Evolutionary conservation across 2,797 vertebrate genomes (phyloP), one percentile per base, ranked within the genome.

Genomic region (Sebastes hubbsi): DNA sequence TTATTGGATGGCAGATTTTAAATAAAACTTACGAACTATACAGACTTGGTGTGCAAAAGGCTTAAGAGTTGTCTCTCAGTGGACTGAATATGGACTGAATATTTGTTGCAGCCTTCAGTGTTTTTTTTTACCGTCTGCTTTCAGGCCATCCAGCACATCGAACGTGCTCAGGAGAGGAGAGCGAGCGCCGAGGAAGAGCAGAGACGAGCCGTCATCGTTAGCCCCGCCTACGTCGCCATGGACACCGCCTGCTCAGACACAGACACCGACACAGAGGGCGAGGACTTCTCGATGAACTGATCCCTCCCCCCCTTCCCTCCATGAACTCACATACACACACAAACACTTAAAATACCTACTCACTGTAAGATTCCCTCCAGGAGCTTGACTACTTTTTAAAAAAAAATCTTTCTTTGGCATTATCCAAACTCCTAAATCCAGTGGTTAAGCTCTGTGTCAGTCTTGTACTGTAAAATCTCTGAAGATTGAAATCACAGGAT

Each of bases 61-160:
- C 8, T 20, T 52, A 6, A 52, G 49, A 52, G 3, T n/a, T n/a
- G 11, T 22, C 64, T 25, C 22, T 27, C 11, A 12, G 8, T 3
- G 4, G 6, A 62, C 10, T 5, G 10, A 56, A 13, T 20, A 4
- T 4, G 4, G 9, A 62, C 20, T 5, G 10, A 56, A 13, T 22
- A 4, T 12, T 25, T 0, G 42, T 58, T 13, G 22, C 58, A 7
- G 30, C 24, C 32, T 14, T 62, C 25, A 13, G 9, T 60, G 27
- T 38, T 22, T 11, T 62, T 62, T 3, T 24, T 32, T n/a, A 1
- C 46, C 1, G 52, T 30, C 14, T 75, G 4, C 13, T 67, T 18
- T 2, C 88, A 99, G 98, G 98, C 98, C 0, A 99, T 99, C 94
- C 98, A 99, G 94, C 98, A 99, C 94, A 99, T 99, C 2, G 98